Conservation (phyloP, 2,888 invertebrate genomes). For the Acanthosepion lycidas region DNA sequence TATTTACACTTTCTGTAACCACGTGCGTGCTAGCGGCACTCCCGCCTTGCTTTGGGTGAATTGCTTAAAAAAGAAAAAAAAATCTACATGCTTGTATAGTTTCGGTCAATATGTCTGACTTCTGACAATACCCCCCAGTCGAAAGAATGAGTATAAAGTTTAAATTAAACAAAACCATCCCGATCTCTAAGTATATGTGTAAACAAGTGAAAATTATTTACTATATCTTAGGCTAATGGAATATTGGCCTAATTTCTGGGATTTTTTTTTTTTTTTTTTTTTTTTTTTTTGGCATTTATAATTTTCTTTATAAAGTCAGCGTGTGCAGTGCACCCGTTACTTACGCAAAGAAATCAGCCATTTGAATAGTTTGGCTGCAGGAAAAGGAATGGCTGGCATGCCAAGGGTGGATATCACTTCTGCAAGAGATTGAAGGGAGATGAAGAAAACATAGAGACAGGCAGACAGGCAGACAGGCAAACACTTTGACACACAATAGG, state of each 20-base stretch:
- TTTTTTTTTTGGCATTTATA: not conserved
- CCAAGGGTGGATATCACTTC: not conserved
- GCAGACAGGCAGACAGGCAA: not conserved
- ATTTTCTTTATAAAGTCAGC: not conserved
- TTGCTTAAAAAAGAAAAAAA: too few relatives aligned
- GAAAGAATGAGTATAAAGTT: not conserved
- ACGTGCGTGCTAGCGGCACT: too few relatives aligned
- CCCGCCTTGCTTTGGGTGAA: too few relatives aligned
- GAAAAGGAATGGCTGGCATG: slow-evolving; percentile 34
- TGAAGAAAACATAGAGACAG: slow-evolving; percentile 2
- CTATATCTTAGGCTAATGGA: not conserved
- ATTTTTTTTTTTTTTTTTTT: not conserved
- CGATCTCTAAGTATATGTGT: not conserved
- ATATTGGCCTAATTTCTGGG: not conserved
- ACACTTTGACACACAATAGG: not conserved
- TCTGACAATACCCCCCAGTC: not conserved
- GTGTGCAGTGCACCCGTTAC: not conserved
- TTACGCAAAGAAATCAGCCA: slow-evolving; percentile 46
- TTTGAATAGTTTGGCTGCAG: slow-evolving; percentile 42
- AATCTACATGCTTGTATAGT: too few relatives aligned
- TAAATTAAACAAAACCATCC: not conserved
- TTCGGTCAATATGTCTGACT: too few relatives aligned
- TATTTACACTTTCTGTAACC: too few relatives aligned
- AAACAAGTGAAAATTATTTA: not conserved
- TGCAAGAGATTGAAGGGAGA: not conserved